Evolutionary conservation across 2,113 vertebrate genomes (phyloP), one percentile per base, ranked within the genome.

Genomic region (Sinocyclocheilus maitianheensis): DNA sequence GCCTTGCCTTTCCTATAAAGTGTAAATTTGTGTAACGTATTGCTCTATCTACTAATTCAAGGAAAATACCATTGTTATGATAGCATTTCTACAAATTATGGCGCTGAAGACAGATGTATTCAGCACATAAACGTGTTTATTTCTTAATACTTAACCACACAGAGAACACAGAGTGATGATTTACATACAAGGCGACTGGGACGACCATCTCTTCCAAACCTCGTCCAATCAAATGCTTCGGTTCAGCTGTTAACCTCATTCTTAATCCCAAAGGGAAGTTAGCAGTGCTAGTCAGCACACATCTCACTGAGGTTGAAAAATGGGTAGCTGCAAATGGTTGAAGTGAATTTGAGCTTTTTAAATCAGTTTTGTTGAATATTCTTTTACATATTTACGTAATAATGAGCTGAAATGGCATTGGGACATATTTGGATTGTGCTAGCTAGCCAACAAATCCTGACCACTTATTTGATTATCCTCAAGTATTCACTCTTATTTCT

Each of bases 101-200:
- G 0, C 6, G 1, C 16, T 4, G 5, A 80, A 85, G 37, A 75
- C 26, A 72, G 40, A 46, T 34, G 60, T 18, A 37, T 91, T 93
- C 89, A 93, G 93, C 93, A 94, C 93, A 95, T 93, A 93, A 95
- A 94, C 95, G 96, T 93, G 83, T 98, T 98, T 98, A 99, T 97
- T 99, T 97, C 93, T 94, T 92, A 94, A 92, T 94, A 88, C 84
- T 88, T 90, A 85, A 88, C 97, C 96, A 95, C 95, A 96, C 87
- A 94, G 93, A 94, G 93, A 93, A 93, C 92, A 85, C 92, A 85
- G 90, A 95, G 95, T 90, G 85, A 94, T 93, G 91, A 93, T 91
- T 93, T 93, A 91, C 94, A 95, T 95, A 95, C 93, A 94, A 92
- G 96, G 95, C 94, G 92, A 81, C 92, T 92, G 94, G 95, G 96